Evolutionary conservation across 2,888 invertebrate genomes (phyloP), one percentile per base, ranked within the genome.

Genomic region (Acleris cristana): DNA sequence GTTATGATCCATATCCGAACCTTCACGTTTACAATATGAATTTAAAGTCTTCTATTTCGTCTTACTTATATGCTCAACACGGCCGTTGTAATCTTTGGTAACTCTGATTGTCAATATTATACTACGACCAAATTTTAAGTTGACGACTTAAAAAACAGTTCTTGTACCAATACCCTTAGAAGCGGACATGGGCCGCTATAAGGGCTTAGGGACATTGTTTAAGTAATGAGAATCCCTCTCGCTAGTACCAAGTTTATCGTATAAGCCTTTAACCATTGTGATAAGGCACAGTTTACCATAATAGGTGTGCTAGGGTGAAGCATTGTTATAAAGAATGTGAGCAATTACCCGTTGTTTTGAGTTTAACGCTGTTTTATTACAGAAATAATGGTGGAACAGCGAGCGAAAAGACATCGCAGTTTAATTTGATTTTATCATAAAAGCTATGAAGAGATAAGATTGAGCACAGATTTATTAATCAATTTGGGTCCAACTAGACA

Each of bases 181-280:
- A 57, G 34, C 14, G 57, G 57, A 23, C 45, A 5, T n/a, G 44
- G 16, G 26, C 23, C 26, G 45, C 19, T 40, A 21, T 30, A 26
- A 48, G 53, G 45, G 48, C 30, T 53, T 45, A 18, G 54, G 18
- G 54, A 62, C 62, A 54, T 54, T 54, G 54, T 62, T 62, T 30
- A 45, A 62, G 45, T 62, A 62, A 54, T 54, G 54, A 62, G 30
- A 53, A 62, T 30, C 49, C 19, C 45, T 45, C 45, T 54, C 16
- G 45, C 30, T 44, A 7, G 23, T 26, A 26, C 45, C 5, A 45
- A n/a, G 45, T 57, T 18, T 21, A 19, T 54, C 30, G 21, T 53
- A 34, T 34, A 4, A n/a, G 45, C 62, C 45, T 30, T 30, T 18
- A 18, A 5, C 14, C 30, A 45, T 45, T 54, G 54, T 53, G 34